phyloP scores from a whole-genome alignment of 2,113 vertebrate species.

The Peucedramus taeniatus region DNA sequence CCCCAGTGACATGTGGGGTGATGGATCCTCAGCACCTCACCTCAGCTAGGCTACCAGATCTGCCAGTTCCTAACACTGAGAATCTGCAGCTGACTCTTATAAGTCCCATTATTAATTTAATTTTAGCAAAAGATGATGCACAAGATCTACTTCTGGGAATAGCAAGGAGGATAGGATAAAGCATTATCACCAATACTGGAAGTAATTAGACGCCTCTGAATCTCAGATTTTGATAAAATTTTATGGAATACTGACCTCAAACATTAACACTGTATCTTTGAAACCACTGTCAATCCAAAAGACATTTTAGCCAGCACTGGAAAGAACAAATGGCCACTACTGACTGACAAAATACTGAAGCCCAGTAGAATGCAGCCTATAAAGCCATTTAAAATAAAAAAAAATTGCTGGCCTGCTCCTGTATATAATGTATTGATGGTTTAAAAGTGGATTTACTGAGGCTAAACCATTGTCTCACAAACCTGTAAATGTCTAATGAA shows the following conservation, averaged over 20 bases:
- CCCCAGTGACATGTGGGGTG: background rate
- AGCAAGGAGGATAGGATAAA: background rate
- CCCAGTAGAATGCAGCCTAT: background rate
- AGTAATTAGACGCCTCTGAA: background rate
- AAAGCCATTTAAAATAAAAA: background rate
- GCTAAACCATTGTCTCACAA: background rate
- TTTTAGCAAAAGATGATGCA: background rate
- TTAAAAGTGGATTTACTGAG: background rate
- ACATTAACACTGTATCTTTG: background rate
- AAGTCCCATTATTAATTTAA: background rate
- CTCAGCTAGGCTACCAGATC: background rate
- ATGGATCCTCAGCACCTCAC: background rate
- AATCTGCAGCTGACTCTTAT: background rate
- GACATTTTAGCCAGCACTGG: background rate
- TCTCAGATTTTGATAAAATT: background rate
- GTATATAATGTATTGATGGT: background rate
- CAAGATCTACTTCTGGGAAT: rapidly evolving
- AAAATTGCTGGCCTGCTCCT: background rate
- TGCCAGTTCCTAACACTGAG: background rate
- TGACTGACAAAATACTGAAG: background rate
- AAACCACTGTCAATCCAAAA: background rate
- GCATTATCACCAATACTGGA: background rate
- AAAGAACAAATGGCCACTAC: background rate
- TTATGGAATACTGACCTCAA: background rate
- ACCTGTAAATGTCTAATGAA: background rate